Evolutionary conservation across 2,888 invertebrate species (phyloP), one percentile per base, ranked within the genome.

Genomic region (Lypha dubia): DNA sequence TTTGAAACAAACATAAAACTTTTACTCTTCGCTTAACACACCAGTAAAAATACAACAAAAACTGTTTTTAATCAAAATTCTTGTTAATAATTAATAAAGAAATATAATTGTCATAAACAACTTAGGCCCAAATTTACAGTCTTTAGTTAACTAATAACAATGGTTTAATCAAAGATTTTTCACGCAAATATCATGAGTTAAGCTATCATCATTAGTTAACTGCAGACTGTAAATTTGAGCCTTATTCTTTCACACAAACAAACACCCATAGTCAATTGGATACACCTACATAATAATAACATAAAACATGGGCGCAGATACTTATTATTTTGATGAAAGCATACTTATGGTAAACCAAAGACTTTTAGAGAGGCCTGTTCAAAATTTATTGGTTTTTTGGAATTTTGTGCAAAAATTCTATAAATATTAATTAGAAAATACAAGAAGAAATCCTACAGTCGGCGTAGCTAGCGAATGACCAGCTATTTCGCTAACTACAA

Each of bases 11-110:
- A 53, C 51, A 41, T 22, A 41, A 62, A 35, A 5, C 28, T n/a
- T 63, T 63, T 41, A 13, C 49, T 9, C 41, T 56, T 68, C 62
- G 73, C 15, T 5, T 28, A 11, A 15, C 38, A 49, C 17, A 15
- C 20, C 32, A 68, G 22, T 46, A 68, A 28, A 28, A 41, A 20
- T 44, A 44, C 17, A 32, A 28, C 65, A 60, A 38, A 70, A 68
- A 70, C n/a, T 62, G 32, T 88, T 90, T 90, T 90, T 90, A 91
- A 90, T 90, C 90, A 91, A 90, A 90, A 90, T 90, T 90, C 89
- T 90, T 88, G 89, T 90, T 89, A 90, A 91, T 91, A 91, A 91
- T 90, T 90, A 89, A 90, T 90, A 91, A 90, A 88, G 88, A 90
- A 90, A 90, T 65, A 77, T 77, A 46, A 65, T 56, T 71, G 76